Evolutionary conservation across 2,113 vertebrate genomes (phyloP).

Genomic region (Sturnus vulgaris): DNA sequence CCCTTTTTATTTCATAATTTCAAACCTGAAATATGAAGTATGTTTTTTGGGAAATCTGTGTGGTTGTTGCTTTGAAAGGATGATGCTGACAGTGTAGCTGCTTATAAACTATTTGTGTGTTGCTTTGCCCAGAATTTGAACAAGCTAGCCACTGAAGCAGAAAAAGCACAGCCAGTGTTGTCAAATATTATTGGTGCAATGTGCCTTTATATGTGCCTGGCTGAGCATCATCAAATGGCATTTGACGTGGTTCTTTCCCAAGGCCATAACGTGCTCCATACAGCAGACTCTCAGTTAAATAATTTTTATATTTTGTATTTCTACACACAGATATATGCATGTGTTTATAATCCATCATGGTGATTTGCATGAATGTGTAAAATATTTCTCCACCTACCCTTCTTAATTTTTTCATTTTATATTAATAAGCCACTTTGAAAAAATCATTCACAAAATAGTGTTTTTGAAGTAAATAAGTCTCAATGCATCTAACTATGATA

Average conservation of each 20-base stretch:
- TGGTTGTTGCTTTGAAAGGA: conserved; percentile 5
- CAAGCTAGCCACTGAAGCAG: conserved; percentile 65
- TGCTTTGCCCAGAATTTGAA: conserved; percentile 46
- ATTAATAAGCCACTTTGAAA: conserved; percentile 8
- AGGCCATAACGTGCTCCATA: conserved; percentile 33
- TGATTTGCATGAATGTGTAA: conserved; percentile 45
- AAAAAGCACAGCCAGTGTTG: conserved; percentile 70
- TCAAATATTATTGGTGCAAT: conserved; percentile 71
- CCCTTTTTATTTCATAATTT: not conserved
- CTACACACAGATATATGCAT: not conserved
- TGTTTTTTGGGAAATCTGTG: conserved; percentile 21
- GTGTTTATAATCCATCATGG: conserved; percentile 8
- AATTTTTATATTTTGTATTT: conserved; percentile 7
- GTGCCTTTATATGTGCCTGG: conserved; percentile 64
- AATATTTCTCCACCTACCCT: conserved; percentile 17
- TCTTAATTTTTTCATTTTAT: conserved; percentile 30
- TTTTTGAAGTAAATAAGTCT: conserved; percentile 15
- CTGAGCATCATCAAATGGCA: conserved; percentile 70
- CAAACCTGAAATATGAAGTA: conserved; percentile 9
- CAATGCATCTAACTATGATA: not conserved
- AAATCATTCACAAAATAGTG: conserved; percentile 24
- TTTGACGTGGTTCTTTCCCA: conserved; percentile 66
- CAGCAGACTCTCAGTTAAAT: conserved; percentile 29
- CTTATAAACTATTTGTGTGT: conserved; percentile 48
- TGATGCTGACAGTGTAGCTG: conserved; percentile 44